Conservation (phyloP, 37 sponge, comb jelly and placozoan genomes). For the Theonella swinhoei region DNA sequence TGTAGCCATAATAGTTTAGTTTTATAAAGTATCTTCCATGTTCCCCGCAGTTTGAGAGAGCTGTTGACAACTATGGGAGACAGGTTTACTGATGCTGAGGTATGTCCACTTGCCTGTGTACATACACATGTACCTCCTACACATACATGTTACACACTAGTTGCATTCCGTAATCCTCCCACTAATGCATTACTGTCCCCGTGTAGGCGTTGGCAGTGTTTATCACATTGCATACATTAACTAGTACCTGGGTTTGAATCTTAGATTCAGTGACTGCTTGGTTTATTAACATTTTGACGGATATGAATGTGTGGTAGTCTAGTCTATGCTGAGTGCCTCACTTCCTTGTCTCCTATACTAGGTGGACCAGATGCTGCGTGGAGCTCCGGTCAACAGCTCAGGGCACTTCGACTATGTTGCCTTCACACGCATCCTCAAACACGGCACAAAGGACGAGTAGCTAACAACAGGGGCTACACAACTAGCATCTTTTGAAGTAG, state of each 20-base stretch:
- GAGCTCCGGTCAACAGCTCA: constrained; percentile 88
- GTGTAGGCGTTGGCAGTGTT: too few relatives aligned
- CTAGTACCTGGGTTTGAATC: too few relatives aligned
- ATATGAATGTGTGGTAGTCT: too few relatives aligned
- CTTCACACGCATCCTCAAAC: constrained; percentile 96
- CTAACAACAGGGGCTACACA: too few relatives aligned
- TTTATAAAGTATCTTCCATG: too few relatives aligned
- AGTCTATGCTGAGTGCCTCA: too few relatives aligned
- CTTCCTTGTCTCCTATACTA: too few relatives aligned
- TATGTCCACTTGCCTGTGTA: constrained; percentile 5
- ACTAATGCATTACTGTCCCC: neutral
- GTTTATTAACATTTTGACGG: too few relatives aligned
- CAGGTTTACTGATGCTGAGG: constrained; percentile 76
- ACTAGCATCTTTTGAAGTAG: too few relatives aligned
- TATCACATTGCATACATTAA: too few relatives aligned
- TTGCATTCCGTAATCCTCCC: neutral
- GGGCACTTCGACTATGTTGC: constrained; percentile 97
- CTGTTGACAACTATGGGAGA: constrained; percentile 98
- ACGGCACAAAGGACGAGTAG: constrained; percentile 96
- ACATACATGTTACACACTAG: neutral
- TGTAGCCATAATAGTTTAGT: too few relatives aligned
- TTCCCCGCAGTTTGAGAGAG: constrained; percentile 83
- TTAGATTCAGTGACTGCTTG: too few relatives aligned
- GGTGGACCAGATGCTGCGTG: constrained; percentile 97
- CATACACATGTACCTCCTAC: neutral